phyloP scores from a whole-genome alignment of 2,797 vertebrate genomes.

The Garrulus glandarius region DNA sequence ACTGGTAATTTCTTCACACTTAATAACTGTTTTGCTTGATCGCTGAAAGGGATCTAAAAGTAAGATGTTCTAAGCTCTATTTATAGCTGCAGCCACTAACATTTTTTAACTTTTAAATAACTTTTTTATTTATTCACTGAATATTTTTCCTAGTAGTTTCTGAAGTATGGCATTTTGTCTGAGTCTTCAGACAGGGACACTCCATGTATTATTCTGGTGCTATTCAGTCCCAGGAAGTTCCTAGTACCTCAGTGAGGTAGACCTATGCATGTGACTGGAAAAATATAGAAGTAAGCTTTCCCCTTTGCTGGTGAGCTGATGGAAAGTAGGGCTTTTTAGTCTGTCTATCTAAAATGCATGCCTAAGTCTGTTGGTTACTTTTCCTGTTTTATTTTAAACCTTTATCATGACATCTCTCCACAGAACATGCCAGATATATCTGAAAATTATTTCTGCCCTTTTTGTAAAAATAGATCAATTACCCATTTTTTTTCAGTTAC shows the following conservation, averaged over 20 bases:
- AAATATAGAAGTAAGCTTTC: not conserved
- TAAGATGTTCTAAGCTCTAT: constrained; percentile 26
- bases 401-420: not conserved
- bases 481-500: not conserved
- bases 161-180: constrained; percentile 15
- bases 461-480: constrained; percentile 38
- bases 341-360: not conserved
- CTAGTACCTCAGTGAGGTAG: not conserved
- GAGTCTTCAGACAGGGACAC: not conserved
- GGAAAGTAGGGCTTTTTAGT: not conserved
- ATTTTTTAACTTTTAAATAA: not conserved
- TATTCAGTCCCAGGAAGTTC: not conserved
- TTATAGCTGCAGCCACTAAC: constrained; percentile 1
- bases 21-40: constrained; percentile 49
- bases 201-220: not conserved
- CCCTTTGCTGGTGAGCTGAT: not conserved
- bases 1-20: constrained; percentile 50
- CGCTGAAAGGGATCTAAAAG: constrained; percentile 34
- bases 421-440: not conserved
- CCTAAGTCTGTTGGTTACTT: not conserved
- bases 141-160: constrained; percentile 7
- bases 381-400: not conserved
- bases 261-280: not conserved
- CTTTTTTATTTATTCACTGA: not conserved
- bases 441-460: not conserved